Conservation (phyloP, 2,888 invertebrate species). For the Diplazon laetatorius region DNA sequence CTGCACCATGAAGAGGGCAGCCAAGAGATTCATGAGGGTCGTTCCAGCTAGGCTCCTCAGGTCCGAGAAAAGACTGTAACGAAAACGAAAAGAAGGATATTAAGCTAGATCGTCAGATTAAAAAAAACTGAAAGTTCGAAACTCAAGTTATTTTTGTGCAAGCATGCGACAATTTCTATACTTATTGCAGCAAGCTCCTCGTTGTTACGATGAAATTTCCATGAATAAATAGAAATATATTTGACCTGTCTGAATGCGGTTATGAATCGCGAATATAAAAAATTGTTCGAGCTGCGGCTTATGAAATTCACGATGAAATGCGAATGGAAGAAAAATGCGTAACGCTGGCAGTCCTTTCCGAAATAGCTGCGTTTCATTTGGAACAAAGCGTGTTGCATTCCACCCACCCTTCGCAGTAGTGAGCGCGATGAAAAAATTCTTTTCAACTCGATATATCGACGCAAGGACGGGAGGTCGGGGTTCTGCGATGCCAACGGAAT, state of each 20-base stretch:
- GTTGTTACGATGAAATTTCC: slow-evolving; percentile 14
- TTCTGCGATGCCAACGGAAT: slow-evolving; percentile 51
- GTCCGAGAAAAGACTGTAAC: slow-evolving; percentile 87
- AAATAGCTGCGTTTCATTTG: slow-evolving; percentile 28
- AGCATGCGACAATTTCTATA: neutral
- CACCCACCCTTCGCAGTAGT: slow-evolving; percentile 15
- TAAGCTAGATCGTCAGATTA: neutral
- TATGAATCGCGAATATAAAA: neutral
- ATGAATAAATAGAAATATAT: slow-evolving; percentile 35
- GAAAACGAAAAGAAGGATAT: slow-evolving; percentile 70
- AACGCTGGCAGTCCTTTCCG: neutral
- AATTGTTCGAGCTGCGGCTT: neutral
- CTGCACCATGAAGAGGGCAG: slow-evolving; percentile 87
- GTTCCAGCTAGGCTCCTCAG: slow-evolving; percentile 87
- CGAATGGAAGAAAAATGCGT: neutral
- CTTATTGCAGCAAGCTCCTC: neutral
- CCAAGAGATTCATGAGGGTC: slow-evolving; percentile 87
- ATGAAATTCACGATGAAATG: slow-evolving; percentile 6
- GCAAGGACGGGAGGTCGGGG: slow-evolving; percentile 9
- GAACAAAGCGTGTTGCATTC: slow-evolving; percentile 6
- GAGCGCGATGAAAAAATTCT: slow-evolving; percentile 62
- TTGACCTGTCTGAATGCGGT: neutral
- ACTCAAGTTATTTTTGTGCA: slow-evolving; percentile 41
- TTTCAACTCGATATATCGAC: slow-evolving; percentile 34
- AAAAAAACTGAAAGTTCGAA: slow-evolving; percentile 16